Conservation (phyloP, 2,113 vertebrate species). For the Megaceryle torquata region DNA sequence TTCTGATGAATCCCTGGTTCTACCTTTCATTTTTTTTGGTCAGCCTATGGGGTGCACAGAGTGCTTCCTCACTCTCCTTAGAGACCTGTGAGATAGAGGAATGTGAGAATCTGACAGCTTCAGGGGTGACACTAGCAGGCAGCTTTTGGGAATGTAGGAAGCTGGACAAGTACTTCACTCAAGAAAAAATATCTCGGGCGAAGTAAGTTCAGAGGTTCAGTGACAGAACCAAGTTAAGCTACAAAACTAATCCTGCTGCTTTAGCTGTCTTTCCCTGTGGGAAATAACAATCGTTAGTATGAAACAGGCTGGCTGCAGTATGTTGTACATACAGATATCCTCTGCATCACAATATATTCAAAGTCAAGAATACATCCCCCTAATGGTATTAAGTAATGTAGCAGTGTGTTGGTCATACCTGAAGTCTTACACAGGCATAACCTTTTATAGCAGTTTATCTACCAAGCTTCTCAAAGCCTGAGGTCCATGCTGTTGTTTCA, state of each 20-base stretch:
- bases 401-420: not conserved
- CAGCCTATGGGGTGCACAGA: too few relatives aligned
- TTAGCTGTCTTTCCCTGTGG: not conserved
- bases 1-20: rapidly evolving
- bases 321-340: not conserved
- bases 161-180: not conserved
- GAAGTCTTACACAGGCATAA: not conserved
- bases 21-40: not conserved
- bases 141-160: not conserved
- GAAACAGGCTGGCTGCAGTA: not conserved
- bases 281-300: not conserved
- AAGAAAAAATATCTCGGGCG: not conserved
- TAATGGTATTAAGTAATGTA: not conserved
- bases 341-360: not conserved
- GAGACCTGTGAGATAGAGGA: not conserved
- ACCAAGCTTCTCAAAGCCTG: not conserved
- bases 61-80: not conserved
- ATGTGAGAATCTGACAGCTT: not conserved
- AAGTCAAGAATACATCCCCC: not conserved
- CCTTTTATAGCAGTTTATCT: not conserved
- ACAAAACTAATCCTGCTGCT: not conserved
- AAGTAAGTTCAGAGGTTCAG: not conserved
- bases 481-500: not conserved
- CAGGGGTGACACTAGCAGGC: too few relatives aligned
- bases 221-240: not conserved